These are phyloP conservation scores for Helostoma temminkii DNA, from an alignment of 2,797 vertebrate genomes.

Conservation along the genomic window DNA sequence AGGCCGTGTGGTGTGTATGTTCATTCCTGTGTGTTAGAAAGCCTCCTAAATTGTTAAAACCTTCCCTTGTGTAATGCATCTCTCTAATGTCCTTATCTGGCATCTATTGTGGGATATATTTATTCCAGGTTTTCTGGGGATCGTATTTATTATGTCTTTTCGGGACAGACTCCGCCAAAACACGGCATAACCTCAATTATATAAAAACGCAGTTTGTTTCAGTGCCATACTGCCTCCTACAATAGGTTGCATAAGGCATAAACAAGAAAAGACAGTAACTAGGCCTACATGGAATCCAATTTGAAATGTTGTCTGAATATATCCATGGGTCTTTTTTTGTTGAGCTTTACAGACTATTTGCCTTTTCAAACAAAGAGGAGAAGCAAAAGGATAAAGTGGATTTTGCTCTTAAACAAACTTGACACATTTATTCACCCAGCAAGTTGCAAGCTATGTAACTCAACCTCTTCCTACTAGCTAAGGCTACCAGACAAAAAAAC, in stretches of 20 bases:
- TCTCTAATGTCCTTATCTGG: slow-evolving; percentile 59
- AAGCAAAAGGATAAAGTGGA: not conserved
- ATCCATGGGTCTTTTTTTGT: slow-evolving; percentile 23
- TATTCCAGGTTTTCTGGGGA: slow-evolving; percentile 56
- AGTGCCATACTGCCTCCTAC: slow-evolving; percentile 47
- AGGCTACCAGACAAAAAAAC: not conserved
- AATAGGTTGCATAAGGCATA: slow-evolving; percentile 54
- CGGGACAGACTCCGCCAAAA: slow-evolving; percentile 37
- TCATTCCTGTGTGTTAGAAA: slow-evolving; percentile 28
- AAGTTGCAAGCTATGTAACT: slow-evolving; percentile 1
- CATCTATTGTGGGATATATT: slow-evolving; percentile 50
- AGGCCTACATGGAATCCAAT: slow-evolving; percentile 26
- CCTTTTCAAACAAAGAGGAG: not conserved
- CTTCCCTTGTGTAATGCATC: slow-evolving; percentile 58
- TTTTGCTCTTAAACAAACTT: not conserved
- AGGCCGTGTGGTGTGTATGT: slow-evolving; percentile 19
- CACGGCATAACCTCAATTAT: slow-evolving; percentile 57
- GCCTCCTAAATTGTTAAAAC: slow-evolving; percentile 64
- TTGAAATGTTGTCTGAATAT: slow-evolving; percentile 12
- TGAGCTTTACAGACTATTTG: slow-evolving; percentile 4
- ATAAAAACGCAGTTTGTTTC: slow-evolving; percentile 57
- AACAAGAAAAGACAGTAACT: slow-evolving; percentile 41
- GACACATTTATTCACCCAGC: not conserved
- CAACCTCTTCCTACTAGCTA: not conserved
- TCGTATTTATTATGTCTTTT: slow-evolving; percentile 60